A percentile compares a stretch with the other conserved stretches of the same genome.
phyloP scores from a whole-genome alignment of 2,797 vertebrate genomes.

The Pangasius larnaudii region DNA sequence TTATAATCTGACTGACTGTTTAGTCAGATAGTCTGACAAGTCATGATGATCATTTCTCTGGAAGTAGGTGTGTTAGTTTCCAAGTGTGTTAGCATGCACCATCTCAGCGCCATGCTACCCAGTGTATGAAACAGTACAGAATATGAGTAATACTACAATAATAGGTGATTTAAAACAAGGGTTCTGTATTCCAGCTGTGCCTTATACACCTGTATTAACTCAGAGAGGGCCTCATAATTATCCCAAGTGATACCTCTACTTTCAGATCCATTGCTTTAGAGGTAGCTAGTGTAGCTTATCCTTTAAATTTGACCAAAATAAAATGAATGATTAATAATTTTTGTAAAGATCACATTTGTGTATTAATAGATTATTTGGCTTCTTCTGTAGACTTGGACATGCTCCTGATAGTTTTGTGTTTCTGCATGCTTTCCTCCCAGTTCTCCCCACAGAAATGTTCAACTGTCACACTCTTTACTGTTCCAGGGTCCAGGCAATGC shows the following conservation, averaged over 20 bases:
- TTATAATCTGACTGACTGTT: not conserved
- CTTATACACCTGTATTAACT: not conserved
- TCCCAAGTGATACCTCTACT: not conserved
- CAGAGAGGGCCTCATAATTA: not conserved
- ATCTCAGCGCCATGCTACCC: not conserved
- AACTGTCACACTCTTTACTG: conserved; percentile 79
- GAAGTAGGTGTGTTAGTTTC: not conserved
- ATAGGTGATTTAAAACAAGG: not conserved
- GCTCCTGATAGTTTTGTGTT: conserved; percentile 83
- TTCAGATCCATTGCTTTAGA: not conserved
- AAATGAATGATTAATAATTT: not conserved
- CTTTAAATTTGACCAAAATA: not conserved
- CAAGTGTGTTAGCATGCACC: not conserved
- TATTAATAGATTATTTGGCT: conserved; percentile 6
- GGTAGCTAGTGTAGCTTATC: not conserved
- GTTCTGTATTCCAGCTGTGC: not conserved
- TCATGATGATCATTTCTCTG: not conserved
- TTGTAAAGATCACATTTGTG: not conserved
- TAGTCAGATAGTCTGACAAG: not conserved
- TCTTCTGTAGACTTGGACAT: conserved; percentile 80
- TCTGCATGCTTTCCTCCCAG: conserved; percentile 90
- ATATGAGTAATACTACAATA: not conserved
- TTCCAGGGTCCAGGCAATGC: conserved; percentile 92
- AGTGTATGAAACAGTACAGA: not conserved
- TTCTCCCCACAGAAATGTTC: conserved; percentile 88